These are phyloP conservation scores for Etheostoma spectabile DNA, from an alignment of 2,113 vertebrate genomes.

Conservation along the genomic window DNA sequence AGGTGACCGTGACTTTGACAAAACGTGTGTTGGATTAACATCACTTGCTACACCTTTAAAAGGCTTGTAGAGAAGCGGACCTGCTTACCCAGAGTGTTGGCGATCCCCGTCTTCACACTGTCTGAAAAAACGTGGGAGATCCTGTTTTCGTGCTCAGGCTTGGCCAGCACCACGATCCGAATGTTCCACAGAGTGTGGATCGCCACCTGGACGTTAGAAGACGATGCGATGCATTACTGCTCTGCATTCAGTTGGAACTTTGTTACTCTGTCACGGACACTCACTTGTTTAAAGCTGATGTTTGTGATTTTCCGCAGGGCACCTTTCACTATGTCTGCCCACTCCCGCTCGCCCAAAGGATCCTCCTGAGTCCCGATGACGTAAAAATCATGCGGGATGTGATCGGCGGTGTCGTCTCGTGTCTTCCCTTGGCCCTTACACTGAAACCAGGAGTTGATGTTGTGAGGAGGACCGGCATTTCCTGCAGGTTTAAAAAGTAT, in stretches of 20 bases:
- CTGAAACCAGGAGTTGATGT: constrained; percentile 96
- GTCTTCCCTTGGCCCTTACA: constrained; percentile 97
- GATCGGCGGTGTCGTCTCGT: constrained; percentile 92
- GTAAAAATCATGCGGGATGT: constrained; percentile 98
- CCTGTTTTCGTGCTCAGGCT: constrained; percentile 95
- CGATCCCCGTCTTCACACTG: constrained; percentile 97
- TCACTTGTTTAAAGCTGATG: constrained; percentile 94
- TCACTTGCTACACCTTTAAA: too few relatives aligned
- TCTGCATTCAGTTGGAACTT: background rate
- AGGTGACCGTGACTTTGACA: too few relatives aligned
- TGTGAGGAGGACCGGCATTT: constrained; percentile 89
- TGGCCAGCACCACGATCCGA: constrained; percentile 93
- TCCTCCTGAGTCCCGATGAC: constrained; percentile 98
- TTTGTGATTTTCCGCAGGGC: constrained; percentile 93
- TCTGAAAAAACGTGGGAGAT: constrained; percentile 94
- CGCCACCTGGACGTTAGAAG: constrained; percentile 84
- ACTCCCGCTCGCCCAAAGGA: constrained; percentile 92
- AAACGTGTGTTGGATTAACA: too few relatives aligned
- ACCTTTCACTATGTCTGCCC: constrained; percentile 89
- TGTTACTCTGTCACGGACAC: constrained; percentile 14
- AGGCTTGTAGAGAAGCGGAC: background rate
- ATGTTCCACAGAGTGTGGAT: constrained; percentile 97
- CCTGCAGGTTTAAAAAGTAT: constrained; percentile 79
- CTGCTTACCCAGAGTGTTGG: constrained; percentile 93
- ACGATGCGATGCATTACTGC: background rate